Percentiles rank a stretch among this genome's conserved stretches.
phyloP scores from a whole-genome alignment of 2,113 vertebrate species.

The Peromyscus leucopus region DNA sequence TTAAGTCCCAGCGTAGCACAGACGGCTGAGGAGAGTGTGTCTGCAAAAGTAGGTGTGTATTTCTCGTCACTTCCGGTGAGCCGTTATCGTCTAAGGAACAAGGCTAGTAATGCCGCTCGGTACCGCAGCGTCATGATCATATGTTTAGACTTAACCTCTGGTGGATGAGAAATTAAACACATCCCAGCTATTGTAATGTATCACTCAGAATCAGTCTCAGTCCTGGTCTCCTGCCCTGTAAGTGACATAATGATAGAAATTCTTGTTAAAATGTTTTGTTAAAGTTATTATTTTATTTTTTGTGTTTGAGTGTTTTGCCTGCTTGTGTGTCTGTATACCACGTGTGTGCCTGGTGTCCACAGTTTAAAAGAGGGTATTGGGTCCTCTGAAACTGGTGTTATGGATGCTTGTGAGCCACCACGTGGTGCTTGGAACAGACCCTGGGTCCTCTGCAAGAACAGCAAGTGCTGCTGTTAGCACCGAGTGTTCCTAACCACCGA shows the following conservation, averaged over 20 bases:
- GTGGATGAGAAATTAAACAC: constrained; percentile 33
- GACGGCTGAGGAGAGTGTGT: constrained; percentile 40
- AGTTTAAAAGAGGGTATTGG: neutral
- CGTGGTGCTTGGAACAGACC: neutral
- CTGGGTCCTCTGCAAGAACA: neutral
- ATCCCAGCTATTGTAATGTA: constrained; percentile 49
- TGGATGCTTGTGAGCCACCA: neutral
- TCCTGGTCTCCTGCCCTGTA: neutral
- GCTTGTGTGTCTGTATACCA: neutral
- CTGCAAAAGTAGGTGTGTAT: constrained; percentile 34
- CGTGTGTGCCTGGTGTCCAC: neutral
- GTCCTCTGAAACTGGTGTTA: neutral
- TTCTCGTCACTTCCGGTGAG: constrained; percentile 35
- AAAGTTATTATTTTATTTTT: neutral
- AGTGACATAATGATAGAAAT: neutral
- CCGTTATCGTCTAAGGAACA: neutral
- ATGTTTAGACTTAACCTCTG: constrained; percentile 48
- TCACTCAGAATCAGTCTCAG: constrained; percentile 9
- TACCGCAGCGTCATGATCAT: neutral
- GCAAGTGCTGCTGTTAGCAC: neutral
- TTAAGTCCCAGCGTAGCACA: neutral
- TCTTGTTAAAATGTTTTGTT: neutral
- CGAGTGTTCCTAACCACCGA: neutral
- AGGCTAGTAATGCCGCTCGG: neutral
- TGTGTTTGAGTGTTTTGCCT: neutral